Base-by-base conservation (phyloP, 2,113 vertebrate genomes). In the Felis chaus region DNA sequence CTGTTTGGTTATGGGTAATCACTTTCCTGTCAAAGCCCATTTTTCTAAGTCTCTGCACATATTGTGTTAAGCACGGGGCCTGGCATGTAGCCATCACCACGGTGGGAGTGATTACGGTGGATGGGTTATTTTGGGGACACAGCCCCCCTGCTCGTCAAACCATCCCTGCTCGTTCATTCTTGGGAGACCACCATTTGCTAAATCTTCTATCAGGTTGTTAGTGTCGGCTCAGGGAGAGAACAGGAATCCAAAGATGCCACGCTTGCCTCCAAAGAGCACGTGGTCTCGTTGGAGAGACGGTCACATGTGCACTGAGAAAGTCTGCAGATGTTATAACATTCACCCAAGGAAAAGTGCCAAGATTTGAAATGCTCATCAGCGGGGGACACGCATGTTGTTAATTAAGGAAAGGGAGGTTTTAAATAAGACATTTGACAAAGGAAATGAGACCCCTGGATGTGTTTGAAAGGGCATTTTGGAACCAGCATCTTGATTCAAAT, bases 61-160 rank as follows among this genome's bases (percentile, higher is more conserved):
- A 10, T 1, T 1, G 11, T 25, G 9, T 55, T 15, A 18, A n/a
- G n/a, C 68, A 9, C 6, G 0, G 39, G 5, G 8, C 55, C 71
- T 33, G 41, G 71, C 18, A 4, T 29, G 31, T 2, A 0, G 31
- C 74, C 23, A 0, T 12, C 2, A 1, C 36, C 63, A 19, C 36
- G 12, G 1, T 5, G 55, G 25, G 7, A 3, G 29, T 9, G 53
- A 4, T 25, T 2, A 0, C 7, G 65, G 31, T 25, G 1, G 2
- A 13, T 15, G 13, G 29, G 21, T 36, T 50, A 0, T 63, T 71
- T 73, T 48, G 80, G 45, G 45, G 41, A 33, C 39, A 27, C 4
- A 12, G 2, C 27, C 65, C 29, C 29, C 39, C 12, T 1, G 7
- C n/a, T 71, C 65, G 1, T 21, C 23, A 18, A 18, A 4, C 55